These are phyloP conservation scores for Esox lucius DNA, from an alignment of 2,797 vertebrate species.

Conservation along the genomic window DNA sequence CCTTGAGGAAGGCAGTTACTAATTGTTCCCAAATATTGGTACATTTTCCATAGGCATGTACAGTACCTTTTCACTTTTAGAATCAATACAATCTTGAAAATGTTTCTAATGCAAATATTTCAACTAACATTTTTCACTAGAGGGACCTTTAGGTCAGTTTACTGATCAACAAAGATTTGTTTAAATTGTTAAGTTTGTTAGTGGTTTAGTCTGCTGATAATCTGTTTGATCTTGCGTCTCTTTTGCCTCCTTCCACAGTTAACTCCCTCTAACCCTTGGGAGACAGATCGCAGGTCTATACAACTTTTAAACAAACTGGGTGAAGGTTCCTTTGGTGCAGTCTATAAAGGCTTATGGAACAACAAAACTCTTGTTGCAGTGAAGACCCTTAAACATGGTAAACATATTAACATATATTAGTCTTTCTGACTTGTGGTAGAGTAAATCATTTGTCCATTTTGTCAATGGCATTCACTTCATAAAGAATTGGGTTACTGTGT, in stretches of 20 bases:
- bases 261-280: conserved; percentile 84
- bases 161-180: no score
- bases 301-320: conserved; percentile 82
- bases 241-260: conserved; percentile 80
- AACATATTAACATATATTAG: neutral
- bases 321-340: conserved; percentile 92
- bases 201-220: neutral
- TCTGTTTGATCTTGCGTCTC: neutral
- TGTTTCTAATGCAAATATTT: no score
- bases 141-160: no score
- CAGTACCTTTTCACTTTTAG: no score
- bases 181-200: no score
- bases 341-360: conserved; percentile 93
- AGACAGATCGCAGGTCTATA: conserved; percentile 85
- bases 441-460: neutral
- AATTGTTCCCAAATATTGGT: no score
- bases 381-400: conserved; percentile 94
- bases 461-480: neutral
- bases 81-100: no score
- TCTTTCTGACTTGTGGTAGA: neutral
- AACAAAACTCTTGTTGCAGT: conserved; percentile 87
- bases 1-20: no score
- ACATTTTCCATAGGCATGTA: no score
- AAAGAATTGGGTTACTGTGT: neutral
- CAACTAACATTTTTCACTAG: no score